These are phyloP conservation scores for Hydrophis major DNA, from an alignment of 2,797 vertebrate genomes.

Conservation along the genomic window DNA sequence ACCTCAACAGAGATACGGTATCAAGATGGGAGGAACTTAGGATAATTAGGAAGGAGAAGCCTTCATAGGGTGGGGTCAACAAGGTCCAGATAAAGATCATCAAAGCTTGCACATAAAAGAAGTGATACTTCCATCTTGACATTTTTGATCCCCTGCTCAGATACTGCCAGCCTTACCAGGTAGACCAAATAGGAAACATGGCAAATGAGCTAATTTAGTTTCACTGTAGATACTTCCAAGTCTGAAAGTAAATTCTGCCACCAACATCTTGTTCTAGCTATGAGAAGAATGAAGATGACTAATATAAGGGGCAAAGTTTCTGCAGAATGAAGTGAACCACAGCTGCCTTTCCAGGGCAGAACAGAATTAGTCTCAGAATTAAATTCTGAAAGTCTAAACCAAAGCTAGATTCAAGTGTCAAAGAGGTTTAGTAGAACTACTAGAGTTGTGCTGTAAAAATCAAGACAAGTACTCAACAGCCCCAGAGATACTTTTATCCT, in stretches of 20 bases:
- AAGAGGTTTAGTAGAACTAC: neutral
- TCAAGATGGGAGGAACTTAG: neutral
- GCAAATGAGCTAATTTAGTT: neutral
- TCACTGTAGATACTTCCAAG: neutral
- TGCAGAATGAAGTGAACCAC: neutral
- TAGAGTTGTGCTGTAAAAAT: neutral
- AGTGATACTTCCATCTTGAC: neutral
- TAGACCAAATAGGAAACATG: neutral
- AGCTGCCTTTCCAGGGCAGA: neutral
- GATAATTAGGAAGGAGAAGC: neutral
- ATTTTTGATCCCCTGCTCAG: neutral
- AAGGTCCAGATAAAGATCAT: neutral
- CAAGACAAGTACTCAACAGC: neutral
- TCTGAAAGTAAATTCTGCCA: neutral
- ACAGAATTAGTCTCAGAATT: neutral
- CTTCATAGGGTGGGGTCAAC: neutral
- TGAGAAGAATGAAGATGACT: neutral
- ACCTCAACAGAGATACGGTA: neutral
- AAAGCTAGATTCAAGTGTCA: neutral
- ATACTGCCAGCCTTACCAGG: neutral
- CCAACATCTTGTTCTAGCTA: neutral
- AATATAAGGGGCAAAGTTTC: neutral
- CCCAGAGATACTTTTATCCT: neutral
- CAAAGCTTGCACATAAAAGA: neutral
- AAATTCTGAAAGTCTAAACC: neutral